Conservation (phyloP, 2,113 vertebrate genomes). For the Psittacula cyanocephala region DNA sequence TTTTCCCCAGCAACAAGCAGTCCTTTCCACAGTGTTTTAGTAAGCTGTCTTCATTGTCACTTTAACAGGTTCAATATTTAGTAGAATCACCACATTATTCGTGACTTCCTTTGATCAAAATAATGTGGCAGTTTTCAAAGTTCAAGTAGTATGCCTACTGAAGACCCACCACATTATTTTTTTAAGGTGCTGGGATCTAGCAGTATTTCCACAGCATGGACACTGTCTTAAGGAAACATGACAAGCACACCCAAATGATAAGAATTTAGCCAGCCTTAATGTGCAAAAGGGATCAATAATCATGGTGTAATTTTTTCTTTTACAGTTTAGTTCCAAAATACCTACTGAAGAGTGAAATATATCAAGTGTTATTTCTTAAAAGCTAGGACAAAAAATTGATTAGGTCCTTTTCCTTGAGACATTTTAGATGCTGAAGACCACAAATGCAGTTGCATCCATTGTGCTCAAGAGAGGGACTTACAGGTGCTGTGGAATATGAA, state of each 20-base stretch:
- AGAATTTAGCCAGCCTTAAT: constrained; percentile 70
- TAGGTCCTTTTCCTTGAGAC: not conserved
- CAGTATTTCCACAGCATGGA: constrained; percentile 18
- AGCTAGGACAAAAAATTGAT: not conserved
- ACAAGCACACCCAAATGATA: not conserved
- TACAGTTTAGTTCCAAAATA: not conserved
- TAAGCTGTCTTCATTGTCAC: constrained; percentile 16
- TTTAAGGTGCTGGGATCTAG: not conserved
- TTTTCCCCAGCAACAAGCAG: constrained; percentile 18
- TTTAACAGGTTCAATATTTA: constrained; percentile 6
- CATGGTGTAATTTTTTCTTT: not conserved
- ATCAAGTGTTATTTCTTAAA: not conserved
- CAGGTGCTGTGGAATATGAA: not conserved
- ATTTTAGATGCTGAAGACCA: not conserved
- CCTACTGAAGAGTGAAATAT: not conserved
- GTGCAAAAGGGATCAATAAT: not conserved
- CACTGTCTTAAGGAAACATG: constrained; percentile 12
- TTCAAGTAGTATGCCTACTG: not conserved
- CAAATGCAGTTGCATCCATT: not conserved
- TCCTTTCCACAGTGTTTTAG: constrained; percentile 33
- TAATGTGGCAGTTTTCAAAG: constrained; percentile 20
- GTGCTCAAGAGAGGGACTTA: not conserved
- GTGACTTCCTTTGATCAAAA: not conserved
- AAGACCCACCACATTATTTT: constrained; percentile 39
- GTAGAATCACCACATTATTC: not conserved